Evolutionary conservation across 1,140 invertebrate genomes (phyloP).

Genomic region (Coenobita brevimanus): DNA sequence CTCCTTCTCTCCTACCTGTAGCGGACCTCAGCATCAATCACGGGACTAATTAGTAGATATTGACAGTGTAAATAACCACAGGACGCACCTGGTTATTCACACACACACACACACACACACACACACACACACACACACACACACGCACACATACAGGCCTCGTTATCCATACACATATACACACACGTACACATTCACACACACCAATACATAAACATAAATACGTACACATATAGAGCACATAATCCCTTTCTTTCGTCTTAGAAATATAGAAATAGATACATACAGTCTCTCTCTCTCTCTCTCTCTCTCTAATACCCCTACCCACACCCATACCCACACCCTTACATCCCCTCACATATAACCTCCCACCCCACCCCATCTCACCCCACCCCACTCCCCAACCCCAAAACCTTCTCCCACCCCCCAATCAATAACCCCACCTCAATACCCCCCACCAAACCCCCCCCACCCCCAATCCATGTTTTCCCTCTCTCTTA

Average conservation of each 20-base stretch:
- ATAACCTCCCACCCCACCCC: background rate
- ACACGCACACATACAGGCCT: conserved; percentile 3
- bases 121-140: conserved; percentile 11
- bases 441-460: background rate
- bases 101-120: no score
- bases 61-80: no score
- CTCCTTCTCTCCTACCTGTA: no score
- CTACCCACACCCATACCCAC: background rate
- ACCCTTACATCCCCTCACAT: background rate
- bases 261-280: no score
- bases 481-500: background rate
- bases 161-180: background rate
- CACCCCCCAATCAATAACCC: background rate
- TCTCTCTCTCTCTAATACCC: background rate
- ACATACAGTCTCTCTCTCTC: conserved; percentile 11
- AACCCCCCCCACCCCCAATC: background rate
- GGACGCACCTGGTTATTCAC: background rate
- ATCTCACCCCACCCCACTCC: background rate
- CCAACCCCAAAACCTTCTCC: background rate
- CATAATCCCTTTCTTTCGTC: no score
- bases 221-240: no score
- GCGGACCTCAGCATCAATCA: no score
- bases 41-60: no score
- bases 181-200: background rate
- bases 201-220: conserved; percentile 9